phyloP scores from a whole-genome alignment of 2,888 invertebrate genomes.

The Drosophila recens region DNA sequence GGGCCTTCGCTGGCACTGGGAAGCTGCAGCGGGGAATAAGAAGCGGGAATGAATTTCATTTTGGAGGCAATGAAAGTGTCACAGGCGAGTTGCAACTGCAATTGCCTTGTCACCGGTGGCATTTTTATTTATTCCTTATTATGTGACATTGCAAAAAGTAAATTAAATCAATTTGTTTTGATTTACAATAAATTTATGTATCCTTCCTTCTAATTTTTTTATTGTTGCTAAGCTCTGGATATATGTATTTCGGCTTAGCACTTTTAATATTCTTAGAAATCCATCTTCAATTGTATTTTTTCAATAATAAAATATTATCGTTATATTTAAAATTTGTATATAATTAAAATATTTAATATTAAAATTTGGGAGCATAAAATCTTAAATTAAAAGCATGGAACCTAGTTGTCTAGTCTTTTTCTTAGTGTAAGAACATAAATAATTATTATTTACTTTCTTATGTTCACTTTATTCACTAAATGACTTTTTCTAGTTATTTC shows the following conservation, averaged over 20 bases:
- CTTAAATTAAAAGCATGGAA: too few relatives aligned
- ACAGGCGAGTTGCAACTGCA: slow-evolving; percentile 9
- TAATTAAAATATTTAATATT: too few relatives aligned
- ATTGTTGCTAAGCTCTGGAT: too few relatives aligned
- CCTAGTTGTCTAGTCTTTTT: too few relatives aligned
- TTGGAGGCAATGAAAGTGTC: slow-evolving; percentile 29
- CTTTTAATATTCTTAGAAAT: too few relatives aligned
- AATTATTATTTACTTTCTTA: background rate
- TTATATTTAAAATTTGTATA: too few relatives aligned
- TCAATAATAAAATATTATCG: too few relatives aligned
- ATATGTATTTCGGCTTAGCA: too few relatives aligned
- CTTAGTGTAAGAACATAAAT: background rate
- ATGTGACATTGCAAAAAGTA: background rate
- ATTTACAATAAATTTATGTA: background rate
- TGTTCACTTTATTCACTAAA: background rate
- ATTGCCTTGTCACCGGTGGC: slow-evolving; percentile 24
- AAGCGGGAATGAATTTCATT: background rate
- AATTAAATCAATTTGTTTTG: background rate
- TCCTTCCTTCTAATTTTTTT: background rate
- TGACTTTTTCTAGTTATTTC: background rate
- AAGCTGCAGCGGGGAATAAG: background rate
- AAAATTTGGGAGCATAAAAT: too few relatives aligned
- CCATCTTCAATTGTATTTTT: too few relatives aligned
- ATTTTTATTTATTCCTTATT: slow-evolving; percentile 11
- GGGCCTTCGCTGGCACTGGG: slow-evolving; percentile 7